Base-by-base conservation (phyloP, 2,113 vertebrate species). In the Cyphomyrus discorhynchus region DNA sequence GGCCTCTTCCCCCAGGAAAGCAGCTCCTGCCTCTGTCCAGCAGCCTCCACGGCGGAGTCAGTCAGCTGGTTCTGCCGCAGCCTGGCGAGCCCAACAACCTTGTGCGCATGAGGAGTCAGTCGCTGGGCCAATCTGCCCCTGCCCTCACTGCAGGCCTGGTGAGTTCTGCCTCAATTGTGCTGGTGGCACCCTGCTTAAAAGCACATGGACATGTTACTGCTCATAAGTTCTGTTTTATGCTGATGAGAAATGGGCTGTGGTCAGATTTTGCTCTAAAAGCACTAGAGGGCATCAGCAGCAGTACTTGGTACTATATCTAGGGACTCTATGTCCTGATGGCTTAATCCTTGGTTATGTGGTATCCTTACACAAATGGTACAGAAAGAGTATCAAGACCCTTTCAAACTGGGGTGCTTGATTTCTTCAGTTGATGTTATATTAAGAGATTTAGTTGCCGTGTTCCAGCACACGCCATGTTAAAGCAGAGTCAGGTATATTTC, bases 101-200 rank as follows among this genome's bases (percentile, higher is more conserved):
- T 93, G 97, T 99, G 91, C 96, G 98, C 52, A 99, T 99, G 98
- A 97, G 98, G 94, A 98, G 97, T 91, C 98, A 99, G 91, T 94
- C 95, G 0, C 92, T 99, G 35, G 98, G 98, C 86, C 98, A 99
- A 27, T 99, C 98, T 85, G 98, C 98, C 1, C 98, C 98, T 27
- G 98, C 98, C 0, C 98, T 99, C 91, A 98, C 97, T n/a, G 97
- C 97, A 90, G 97, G 98, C 89, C 96, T 97, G 98, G 98, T 99
- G 93, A 96, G 95, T 95, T 89, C 91, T 45, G n/a, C 27, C 70
- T 35, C 45, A 10, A 11, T 84, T 83, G 9, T 6, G 9, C 45
- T 45, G 39, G 39, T 19, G 19, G 46, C 42, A 42, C 7, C 21
- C 2, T 0, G 45, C 19, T 84, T 47, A 46, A 84, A 47, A 10